Base-by-base conservation (phyloP, 2,888 invertebrate genomes). In the Chaitophorus viminalis region DNA sequence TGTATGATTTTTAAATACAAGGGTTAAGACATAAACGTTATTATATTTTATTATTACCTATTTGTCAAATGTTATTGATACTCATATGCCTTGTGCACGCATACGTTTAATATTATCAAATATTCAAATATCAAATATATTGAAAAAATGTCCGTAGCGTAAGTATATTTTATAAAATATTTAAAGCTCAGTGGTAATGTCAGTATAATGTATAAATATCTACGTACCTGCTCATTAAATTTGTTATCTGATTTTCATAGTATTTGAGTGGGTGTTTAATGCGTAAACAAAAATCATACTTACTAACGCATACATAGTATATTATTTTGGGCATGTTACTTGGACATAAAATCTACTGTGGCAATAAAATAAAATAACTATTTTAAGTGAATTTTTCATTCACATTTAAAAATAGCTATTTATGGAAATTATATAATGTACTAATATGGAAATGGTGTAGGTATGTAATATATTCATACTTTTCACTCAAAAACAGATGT, bases 401-500 rank as follows among this genome's bases (percentile, higher is more conserved):
- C 25, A 60, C 21, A 25, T 21, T 25, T 8, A 60, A 60, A 60
- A 60, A 3, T 18, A 60, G 60, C 21, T 25, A 60, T 46, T 46
- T 46, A 60, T 60, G 60, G 21, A 60, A 60, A 60, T 25, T 60
- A 25, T 60, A 60, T 6, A 21, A 60, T 60, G 21, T 60, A 21
- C 25, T 60, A 60, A 60, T 25, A 60, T 60, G 60, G 46, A 46
- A 46, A 46, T 25, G 60, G 4, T 25, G 25, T 60, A n/a, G n/a
- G n/a, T n/a, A 21, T 25, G 9, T 25, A 60, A 60, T 21, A 60
- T 75, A 75, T 39, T 17, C 46, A 75, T 60, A 25, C n/a, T 75
- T 75, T 46, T 75, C 29, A 75, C 39, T 75, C 39, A n/a, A 75
- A 39, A 75, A 75, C 75, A 46, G 17, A 39, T 75, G 75, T 75